A percentile compares a stretch with the other conserved stretches of the same genome.
phyloP scores from a whole-genome alignment of 1,140 invertebrate genomes.

The Achatina immaculata region DNA sequence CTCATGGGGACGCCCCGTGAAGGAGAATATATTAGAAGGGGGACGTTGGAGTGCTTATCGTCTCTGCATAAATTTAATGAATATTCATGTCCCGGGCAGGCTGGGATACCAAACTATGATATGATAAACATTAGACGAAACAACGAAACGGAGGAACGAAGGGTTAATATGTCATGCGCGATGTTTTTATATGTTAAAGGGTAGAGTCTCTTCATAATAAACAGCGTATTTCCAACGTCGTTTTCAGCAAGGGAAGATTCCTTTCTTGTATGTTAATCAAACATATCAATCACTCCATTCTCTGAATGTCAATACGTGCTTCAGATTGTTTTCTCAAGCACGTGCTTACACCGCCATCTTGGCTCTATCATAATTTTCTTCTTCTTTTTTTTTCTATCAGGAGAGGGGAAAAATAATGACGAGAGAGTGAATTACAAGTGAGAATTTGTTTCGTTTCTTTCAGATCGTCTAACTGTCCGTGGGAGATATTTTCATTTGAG shows the following conservation, averaged over 20 bases:
- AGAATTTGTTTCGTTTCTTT: conserved; percentile 9
- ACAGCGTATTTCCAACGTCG: neutral
- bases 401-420: neutral
- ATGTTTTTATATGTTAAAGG: neutral
- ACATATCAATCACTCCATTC: no score
- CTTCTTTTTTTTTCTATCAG: no score
- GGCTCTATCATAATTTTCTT: neutral
- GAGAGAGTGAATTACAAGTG: neutral
- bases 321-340: no score
- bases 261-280: neutral
- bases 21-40: no score
- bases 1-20: no score
- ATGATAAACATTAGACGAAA: neutral
- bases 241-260: neutral
- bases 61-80: conserved; percentile 3
- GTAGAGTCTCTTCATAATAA: neutral
- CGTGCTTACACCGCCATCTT: neutral
- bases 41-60: neutral
- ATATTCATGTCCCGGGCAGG: neutral
- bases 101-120: neutral
- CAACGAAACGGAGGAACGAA: neutral
- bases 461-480: neutral
- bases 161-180: neutral
- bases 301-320: no score
- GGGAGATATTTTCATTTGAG: conserved; percentile 1